Evolutionary conservation across 2,113 vertebrate genomes (phyloP), one percentile per base, ranked within the genome.

Genomic region (Taurulus bubalis): DNA sequence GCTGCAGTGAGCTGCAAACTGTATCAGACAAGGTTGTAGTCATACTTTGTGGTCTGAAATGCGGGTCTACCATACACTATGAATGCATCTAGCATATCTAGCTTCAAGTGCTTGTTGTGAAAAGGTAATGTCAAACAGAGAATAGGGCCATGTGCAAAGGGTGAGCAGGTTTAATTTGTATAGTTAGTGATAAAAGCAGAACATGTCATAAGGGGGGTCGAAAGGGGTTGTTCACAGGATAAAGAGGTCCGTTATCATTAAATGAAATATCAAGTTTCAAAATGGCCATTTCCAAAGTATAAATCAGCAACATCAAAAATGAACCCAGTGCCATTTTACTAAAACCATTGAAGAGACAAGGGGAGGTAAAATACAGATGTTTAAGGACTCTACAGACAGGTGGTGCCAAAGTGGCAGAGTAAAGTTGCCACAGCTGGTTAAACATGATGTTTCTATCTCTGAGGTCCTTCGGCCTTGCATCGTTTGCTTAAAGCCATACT

Each of bases 191-290:
- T 76, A 28, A 75, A 51, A 60, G 45, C 60, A 49, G 30, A 42
- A 62, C 62, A 66, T 45, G 22, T 56, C 32, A 34, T n/a, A 28
- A 26, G 34, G 28, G 8, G 15, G 34, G 55, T 74, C 30, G 6
- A 60, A 45, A 47, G 6, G 8, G 49, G 18, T 4, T 45, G 34
- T 53, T 73, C 28, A 51, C 26, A 32, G 36, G 22, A 79, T 4
- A 30, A 58, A 59, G 32, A 26, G 49, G 11, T 51, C 15, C 18
- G 24, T 67, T 78, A 40, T 47, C 32, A 42, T 30, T 15, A 71
- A 69, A 67, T 75, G 51, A 32, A 79, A 75, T 53, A 72, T 68
- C 16, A 71, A 58, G 32, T 60, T 70, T 5, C 6, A 51, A 87
- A 72, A 76, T 15, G 14, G 1, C 49, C 9, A 42, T 78, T 77